Percentiles rank a stretch among this genome's conserved stretches.
Conservation (phyloP, 2,113 vertebrate species). For the Isichthys henryi region DNA sequence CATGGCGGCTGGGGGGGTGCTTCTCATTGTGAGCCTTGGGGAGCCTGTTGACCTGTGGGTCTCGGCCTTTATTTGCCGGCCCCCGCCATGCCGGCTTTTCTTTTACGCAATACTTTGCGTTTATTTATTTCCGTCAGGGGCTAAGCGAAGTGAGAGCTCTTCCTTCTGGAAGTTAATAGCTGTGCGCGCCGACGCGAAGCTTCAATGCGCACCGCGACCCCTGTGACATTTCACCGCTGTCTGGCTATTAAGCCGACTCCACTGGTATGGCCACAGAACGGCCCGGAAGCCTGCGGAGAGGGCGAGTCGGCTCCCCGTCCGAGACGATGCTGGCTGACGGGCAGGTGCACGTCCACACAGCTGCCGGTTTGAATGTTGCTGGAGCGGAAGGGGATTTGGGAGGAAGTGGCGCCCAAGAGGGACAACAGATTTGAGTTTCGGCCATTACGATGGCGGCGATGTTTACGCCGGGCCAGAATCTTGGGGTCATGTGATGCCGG, state of each 20-base stretch:
- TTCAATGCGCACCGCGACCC: slow-evolving; percentile 45
- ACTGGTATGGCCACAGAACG: slow-evolving; percentile 26
- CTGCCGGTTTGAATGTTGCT: background rate
- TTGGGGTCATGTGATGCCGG: background rate
- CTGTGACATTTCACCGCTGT: slow-evolving; percentile 43
- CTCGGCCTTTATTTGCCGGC: slow-evolving; percentile 16
- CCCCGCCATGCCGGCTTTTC: background rate
- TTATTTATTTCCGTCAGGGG: background rate
- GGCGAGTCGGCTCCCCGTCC: background rate
- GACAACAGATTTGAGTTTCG: background rate
- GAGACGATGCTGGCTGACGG: slow-evolving; percentile 27
- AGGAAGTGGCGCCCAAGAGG: background rate
- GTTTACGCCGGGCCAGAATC: background rate
- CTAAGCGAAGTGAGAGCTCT: slow-evolving; percentile 24
- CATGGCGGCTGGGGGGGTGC: no score
- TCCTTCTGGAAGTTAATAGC: slow-evolving; percentile 43
- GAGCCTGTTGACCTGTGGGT: slow-evolving; percentile 11
- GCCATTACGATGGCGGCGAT: background rate
- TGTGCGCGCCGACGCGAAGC: slow-evolving; percentile 42
- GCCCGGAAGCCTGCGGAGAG: background rate
- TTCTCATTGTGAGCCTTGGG: background rate
- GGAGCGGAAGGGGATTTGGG: background rate
- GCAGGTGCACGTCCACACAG: slow-evolving; percentile 32
- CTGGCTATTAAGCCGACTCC: slow-evolving; percentile 39
- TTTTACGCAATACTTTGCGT: background rate